Base-by-base conservation (phyloP, 2,113 vertebrate species). In the Scalopus aquaticus region DNA sequence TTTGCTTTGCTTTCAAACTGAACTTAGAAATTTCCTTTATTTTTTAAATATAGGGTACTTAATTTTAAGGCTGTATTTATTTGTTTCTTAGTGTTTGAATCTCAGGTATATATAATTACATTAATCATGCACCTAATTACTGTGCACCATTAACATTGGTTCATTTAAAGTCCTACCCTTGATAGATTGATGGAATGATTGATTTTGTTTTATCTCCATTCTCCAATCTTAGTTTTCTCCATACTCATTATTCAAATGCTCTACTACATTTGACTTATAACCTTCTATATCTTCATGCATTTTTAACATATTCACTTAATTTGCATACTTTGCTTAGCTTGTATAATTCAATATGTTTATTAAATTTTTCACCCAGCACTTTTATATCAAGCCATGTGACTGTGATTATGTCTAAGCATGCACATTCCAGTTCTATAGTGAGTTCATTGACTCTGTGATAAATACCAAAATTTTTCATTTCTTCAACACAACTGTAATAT, bases 1-100 rank as follows among this genome's bases (percentile, higher is more conserved):
- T 82, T 60, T 65, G 39, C 16, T 80, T 90, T 81, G 30, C 32
- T 89, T 94, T 76, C 60, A 83, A 69, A 89, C 11, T 82, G 46
- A 69, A 76, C 46, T 77, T 39, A 49, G 9, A 83, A 42, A 6
- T 76, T 10, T 30, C 6, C 2, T 37, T 88, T 87, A 26, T 42
- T 17, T 70, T 73, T 60, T 77, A 15, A 37, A 67, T 6, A 60
- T 22, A 20, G 26, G 44, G 26, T 49, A 37, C 30, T 79, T 87
- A n/a, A 89, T 83, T 89, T 76, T 58, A 28, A 39, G 60, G 56
- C 12, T 32, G 6, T 54, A 9, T 62, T 73, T n/a, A 81, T 30
- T 44, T 56, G 8, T 28, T 26, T 65, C 22, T 28, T 76, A n/a
- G 58, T 37, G 67, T 93, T 67, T 58, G 16, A 9, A 22, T 13